These are phyloP conservation scores for Bombylius discolor DNA, from an alignment of 2,888 invertebrate genomes.

Conservation along the genomic window DNA sequence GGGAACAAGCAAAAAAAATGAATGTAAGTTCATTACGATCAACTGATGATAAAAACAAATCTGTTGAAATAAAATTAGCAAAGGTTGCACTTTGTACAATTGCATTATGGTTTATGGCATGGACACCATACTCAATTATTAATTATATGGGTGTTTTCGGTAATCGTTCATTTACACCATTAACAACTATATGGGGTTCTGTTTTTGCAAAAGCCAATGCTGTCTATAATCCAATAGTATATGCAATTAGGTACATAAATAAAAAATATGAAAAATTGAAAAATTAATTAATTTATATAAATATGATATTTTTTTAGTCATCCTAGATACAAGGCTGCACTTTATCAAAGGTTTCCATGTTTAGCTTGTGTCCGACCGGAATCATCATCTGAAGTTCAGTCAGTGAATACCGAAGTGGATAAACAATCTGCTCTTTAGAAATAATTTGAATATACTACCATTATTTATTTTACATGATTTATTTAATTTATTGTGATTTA, in stretches of 20 bases:
- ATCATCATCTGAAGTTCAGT: background rate
- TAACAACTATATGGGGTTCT: constrained; percentile 52
- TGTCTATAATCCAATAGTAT: constrained; percentile 82
- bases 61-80: constrained; percentile 45
- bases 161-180: constrained; percentile 38
- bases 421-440: background rate
- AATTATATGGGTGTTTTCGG: constrained; percentile 42
- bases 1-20: constrained; percentile 52
- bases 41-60: constrained; percentile 39
- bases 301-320: constrained; percentile 29
- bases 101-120: constrained; percentile 50
- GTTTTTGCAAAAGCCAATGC: constrained; percentile 86
- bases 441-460: too few species aligned
- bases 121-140: constrained; percentile 50
- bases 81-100: constrained; percentile 50
- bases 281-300: background rate
- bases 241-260: constrained; percentile 62
- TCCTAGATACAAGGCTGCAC: constrained; percentile 47
- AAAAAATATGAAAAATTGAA: background rate
- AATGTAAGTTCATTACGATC: constrained; percentile 46
- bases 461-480: too few species aligned
- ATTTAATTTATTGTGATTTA: too few species aligned
- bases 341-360: constrained; percentile 48
- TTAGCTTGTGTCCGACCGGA: constrained; percentile 35
- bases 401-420: background rate